Base-by-base conservation (phyloP, 2,797 vertebrate genomes). In the Chelonia mydas region DNA sequence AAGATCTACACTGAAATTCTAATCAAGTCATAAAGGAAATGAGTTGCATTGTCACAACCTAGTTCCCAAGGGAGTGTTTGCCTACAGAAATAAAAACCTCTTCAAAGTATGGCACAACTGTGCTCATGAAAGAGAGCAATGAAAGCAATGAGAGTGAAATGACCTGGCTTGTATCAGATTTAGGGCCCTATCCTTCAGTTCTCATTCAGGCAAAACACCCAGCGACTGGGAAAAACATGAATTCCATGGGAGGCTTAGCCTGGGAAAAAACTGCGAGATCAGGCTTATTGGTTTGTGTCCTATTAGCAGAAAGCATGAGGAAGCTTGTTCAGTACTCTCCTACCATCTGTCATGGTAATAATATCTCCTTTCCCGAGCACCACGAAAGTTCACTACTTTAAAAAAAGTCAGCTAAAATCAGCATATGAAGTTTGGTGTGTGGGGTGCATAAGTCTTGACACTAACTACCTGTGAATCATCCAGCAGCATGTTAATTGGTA, bases 401-500 rank as follows among this genome's bases (percentile, higher is more conserved):
- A 89, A 94, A 86, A n/a, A 76, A 11, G 54, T 17, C 65, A 68
- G 3, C 11, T 50, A 33, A 77, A 93, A 77, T 41, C 41, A n/a
- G 77, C 80, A 45, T 8, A 23, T 83, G 45, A n/a, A 87, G 3
- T 50, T 93, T 89, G 57, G 33, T 92, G 65, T 0, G 0, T 17
- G 0, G 2, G 55, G 86, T 92, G 54, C 89, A 54, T 95, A 92
- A 79, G 91, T 92, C 94, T 90, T 25, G 0, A 27, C 27, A 1
- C 92, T 50, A 95, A 92, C 92, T 97, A 96, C 97, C 96, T 97
- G 96, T 89, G 94, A 96, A 95, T 94, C 95, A 96, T 96, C 95
- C 90, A 97, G 97, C 96, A 97, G 96, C 96, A 98, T 27, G 57
- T 97, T 98, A 98, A 98, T 98, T 98, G 98, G 97, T 97, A 33